phyloP scores from a whole-genome alignment of 1,140 invertebrate genomes.

The Musca vetustissima region DNA sequence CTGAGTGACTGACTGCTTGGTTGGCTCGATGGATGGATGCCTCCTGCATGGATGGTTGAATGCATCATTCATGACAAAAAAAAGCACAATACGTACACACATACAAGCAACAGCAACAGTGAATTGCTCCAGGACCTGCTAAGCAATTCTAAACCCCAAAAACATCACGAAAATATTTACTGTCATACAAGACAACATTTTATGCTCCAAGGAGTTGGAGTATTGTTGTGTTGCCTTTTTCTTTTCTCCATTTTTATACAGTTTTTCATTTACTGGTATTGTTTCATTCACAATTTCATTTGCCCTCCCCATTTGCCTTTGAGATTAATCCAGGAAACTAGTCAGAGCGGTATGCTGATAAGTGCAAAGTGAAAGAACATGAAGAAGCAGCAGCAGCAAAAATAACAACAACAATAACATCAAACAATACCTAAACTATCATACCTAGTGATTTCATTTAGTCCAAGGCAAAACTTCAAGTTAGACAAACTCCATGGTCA shows the following conservation, averaged over 20 bases:
- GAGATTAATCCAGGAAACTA: too few species aligned
- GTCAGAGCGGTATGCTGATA: too few species aligned
- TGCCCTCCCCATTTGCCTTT: too few species aligned
- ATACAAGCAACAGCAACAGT: not conserved
- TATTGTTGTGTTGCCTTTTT: too few species aligned
- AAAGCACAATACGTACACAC: not conserved
- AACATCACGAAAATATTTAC: constrained; percentile 14
- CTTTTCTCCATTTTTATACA: not conserved
- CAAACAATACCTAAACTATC: not conserved
- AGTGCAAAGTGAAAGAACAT: too few species aligned
- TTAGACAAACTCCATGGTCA: not conserved
- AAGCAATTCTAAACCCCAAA: not conserved
- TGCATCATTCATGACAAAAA: not conserved
- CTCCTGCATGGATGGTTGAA: not conserved
- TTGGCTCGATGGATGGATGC: not conserved
- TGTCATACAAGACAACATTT: constrained; percentile 23
- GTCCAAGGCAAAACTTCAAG: not conserved
- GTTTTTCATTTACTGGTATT: not conserved
- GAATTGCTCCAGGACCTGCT: not conserved
- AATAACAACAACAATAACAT: not conserved
- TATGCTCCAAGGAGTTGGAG: constrained; percentile 13
- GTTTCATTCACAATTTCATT: too few species aligned
- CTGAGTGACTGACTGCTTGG: not conserved
- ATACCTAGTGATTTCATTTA: not conserved
- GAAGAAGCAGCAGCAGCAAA: not conserved